phyloP scores from a whole-genome alignment of 2,113 vertebrate genomes.

The Labeo rohita region DNA sequence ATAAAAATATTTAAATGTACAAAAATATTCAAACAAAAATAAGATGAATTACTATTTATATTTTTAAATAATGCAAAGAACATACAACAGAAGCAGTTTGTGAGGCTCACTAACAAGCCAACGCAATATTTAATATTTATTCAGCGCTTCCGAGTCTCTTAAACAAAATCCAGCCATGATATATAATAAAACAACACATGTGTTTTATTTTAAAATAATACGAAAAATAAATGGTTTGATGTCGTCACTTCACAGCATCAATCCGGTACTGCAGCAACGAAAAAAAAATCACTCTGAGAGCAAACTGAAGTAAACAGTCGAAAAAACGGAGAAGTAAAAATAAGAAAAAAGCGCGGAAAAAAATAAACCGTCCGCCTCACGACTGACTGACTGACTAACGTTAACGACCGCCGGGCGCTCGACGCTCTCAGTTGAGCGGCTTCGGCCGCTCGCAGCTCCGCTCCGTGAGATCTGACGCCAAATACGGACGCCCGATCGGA shows the following conservation, averaged over 20 bases:
- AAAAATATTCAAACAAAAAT: not conserved
- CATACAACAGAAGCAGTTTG: not conserved
- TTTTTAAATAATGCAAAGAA: not conserved
- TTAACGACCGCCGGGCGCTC: not conserved
- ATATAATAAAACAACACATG: not conserved
- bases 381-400: not conserved
- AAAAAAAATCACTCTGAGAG: not conserved
- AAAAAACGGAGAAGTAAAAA: not conserved
- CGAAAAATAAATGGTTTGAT: not conserved
- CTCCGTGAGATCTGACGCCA: slow-evolving; percentile 40
- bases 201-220: not conserved
- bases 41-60: not conserved
- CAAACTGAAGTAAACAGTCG: not conserved
- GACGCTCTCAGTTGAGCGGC: not conserved
- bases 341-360: not conserved
- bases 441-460: not conserved
- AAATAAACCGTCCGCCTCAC: not conserved
- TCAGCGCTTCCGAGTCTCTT: too few species aligned
- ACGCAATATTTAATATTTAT: not conserved
- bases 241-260: slow-evolving; percentile 29
- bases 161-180: not conserved
- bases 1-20: not conserved
- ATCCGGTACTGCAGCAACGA: not conserved
- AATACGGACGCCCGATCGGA: slow-evolving; percentile 49
- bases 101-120: not conserved